Conservation (phyloP, 2,113 vertebrate genomes). For the Oenanthe melanoleuca region DNA sequence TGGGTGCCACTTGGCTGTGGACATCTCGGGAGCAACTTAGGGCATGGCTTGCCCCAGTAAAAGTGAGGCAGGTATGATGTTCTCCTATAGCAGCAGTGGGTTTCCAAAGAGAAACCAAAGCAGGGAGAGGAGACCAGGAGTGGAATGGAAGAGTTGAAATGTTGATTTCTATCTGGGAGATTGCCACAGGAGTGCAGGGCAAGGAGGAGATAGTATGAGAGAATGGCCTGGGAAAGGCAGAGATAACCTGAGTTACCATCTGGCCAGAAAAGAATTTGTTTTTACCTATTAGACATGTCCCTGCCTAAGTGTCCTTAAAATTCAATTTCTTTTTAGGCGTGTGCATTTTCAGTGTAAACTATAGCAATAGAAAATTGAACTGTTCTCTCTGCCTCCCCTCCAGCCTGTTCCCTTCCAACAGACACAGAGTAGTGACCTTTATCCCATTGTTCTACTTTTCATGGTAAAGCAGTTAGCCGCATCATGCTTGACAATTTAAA, state of each 20-base stretch:
- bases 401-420: neutral
- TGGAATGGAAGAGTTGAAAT: neutral
- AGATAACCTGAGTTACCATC: neutral
- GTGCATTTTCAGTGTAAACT: neutral
- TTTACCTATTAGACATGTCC: neutral
- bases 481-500: neutral
- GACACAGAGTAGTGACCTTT: neutral
- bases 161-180: neutral
- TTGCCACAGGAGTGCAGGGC: neutral
- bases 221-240: neutral
- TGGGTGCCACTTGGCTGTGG: neutral
- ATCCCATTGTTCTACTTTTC: neutral
- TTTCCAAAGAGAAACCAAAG: neutral
- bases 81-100: neutral
- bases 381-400: neutral
- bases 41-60: neutral
- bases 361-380: neutral
- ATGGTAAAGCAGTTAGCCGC: neutral
- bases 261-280: neutral
- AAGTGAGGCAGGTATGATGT: neutral
- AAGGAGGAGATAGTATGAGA: neutral
- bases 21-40: neutral
- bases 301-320: neutral
- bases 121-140: neutral
- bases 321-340: neutral